Evolutionary conservation across 2,797 vertebrate species (phyloP).

Genomic region (Platyrinchus mystaceus): DNA sequence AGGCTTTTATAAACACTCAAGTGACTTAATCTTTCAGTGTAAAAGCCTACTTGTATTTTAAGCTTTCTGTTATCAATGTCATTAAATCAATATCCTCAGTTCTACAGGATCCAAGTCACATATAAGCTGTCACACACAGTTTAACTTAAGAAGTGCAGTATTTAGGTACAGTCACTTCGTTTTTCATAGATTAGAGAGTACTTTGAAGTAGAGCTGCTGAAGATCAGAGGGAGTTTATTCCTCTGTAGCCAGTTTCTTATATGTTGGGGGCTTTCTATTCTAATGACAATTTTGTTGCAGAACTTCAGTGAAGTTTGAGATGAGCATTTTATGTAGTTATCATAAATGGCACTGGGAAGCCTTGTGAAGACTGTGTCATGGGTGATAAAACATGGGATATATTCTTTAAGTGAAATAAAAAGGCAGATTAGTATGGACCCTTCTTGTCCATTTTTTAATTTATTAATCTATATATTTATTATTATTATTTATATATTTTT

Average conservation of each 20-base stretch:
- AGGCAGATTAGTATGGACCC: not conserved
- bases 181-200: not conserved
- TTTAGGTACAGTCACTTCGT: slow-evolving; percentile 27
- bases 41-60: slow-evolving; percentile 26
- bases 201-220: slow-evolving; percentile 34
- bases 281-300: not conserved
- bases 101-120: slow-evolving; percentile 16
- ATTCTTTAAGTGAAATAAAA: not conserved
- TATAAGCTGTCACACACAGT: slow-evolving; percentile 35
- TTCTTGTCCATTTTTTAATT: not conserved
- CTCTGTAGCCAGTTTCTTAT: not conserved
- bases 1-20: slow-evolving; percentile 17
- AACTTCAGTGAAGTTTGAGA: not conserved
- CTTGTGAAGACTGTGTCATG: not conserved
- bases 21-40: slow-evolving; percentile 1
- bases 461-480: not conserved
- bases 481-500: not conserved
- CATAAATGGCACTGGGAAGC: not conserved
- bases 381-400: not conserved
- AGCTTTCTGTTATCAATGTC: slow-evolving; percentile 37
- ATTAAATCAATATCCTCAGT: slow-evolving; percentile 62
- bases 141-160: slow-evolving; percentile 42
- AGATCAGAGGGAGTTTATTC: slow-evolving; percentile 43
- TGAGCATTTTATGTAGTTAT: not conserved
- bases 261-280: not conserved